Conservation (phyloP, 30 jellyfish, hydroid and myxozoan genomes). For the Aurelia sp. region DNA sequence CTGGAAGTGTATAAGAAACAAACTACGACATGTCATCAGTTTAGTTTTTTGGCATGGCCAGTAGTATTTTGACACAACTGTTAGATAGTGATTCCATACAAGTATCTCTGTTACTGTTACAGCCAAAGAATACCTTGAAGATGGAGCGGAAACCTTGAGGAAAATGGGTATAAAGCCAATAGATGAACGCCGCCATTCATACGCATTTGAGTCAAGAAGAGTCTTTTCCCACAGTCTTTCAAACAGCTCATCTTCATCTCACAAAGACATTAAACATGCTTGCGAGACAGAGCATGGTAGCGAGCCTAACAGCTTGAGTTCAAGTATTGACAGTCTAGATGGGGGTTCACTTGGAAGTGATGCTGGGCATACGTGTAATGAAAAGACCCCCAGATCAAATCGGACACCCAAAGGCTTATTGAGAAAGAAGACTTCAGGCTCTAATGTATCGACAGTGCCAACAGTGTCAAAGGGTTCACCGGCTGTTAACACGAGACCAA, state of each 20-base stretch:
- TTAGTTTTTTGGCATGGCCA: too few species aligned
- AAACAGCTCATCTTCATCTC: constrained; percentile 26
- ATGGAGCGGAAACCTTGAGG: constrained; percentile 51
- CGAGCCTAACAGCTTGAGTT: constrained; percentile 32
- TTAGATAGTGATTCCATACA: too few species aligned
- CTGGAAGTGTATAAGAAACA: too few species aligned
- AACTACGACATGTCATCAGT: too few species aligned
- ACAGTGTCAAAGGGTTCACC: neutral
- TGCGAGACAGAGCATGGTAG: constrained; percentile 31
- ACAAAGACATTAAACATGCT: constrained; percentile 7
- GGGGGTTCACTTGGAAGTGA: constrained; percentile 73
- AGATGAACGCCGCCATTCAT: constrained; percentile 67
- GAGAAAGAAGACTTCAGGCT: constrained; percentile 37
- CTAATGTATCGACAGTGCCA: constrained; percentile 1
- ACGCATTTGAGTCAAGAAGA: constrained; percentile 68
- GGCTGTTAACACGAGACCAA: constrained; percentile 8
- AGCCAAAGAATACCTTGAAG: constrained; percentile 79
- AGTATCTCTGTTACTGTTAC: neutral
- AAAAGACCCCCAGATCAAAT: constrained; percentile 29
- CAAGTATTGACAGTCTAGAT: constrained; percentile 74
- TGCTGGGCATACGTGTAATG: constrained; percentile 67
- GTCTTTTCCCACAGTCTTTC: constrained; percentile 22
- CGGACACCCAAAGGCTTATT: constrained; percentile 16
- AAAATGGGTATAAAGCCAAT: constrained; percentile 67
- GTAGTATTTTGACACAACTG: too few species aligned